Evolutionary conservation across 2,888 invertebrate genomes (phyloP).

Genomic region (Macaria liturata): DNA sequence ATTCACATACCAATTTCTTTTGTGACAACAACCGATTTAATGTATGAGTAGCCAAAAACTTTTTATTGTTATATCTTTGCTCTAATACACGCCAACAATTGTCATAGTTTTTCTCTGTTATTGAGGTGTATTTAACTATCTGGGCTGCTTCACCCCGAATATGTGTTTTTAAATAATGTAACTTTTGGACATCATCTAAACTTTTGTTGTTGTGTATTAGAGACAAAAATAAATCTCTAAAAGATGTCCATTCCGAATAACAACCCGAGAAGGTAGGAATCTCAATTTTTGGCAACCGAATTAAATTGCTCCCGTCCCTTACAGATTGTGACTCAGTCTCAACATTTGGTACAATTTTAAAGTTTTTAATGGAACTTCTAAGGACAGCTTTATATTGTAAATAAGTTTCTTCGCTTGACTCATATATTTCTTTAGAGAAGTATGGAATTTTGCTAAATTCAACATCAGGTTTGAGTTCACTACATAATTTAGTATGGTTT

Average conservation of each 20-base stretch:
- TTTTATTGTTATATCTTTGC: slow-evolving; percentile 1
- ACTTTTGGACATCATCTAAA: slow-evolving; percentile 1
- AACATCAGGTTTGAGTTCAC: background rate
- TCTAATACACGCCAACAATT: slow-evolving; percentile 1
- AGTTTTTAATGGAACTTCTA: background rate
- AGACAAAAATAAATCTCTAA: slow-evolving; percentile 1
- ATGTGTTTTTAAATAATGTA: background rate
- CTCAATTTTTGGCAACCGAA: background rate
- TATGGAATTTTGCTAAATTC: background rate
- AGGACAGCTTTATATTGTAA: background rate
- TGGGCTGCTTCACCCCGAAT: background rate
- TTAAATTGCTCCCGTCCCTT: background rate
- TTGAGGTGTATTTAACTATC: background rate
- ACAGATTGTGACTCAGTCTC: background rate
- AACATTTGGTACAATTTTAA: background rate
- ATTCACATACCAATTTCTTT: background rate
- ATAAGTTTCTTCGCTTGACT: background rate
- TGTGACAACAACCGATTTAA: background rate
- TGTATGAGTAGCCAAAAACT: background rate
- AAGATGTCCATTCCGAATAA: background rate
- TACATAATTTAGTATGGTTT: background rate
- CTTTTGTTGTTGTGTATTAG: background rate
- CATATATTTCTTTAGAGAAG: background rate
- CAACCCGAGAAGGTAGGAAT: slow-evolving; percentile 1
- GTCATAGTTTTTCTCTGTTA: background rate